Evolutionary conservation across 64 coral and sea anemone species (phyloP).

Genomic region (Acropora tenuis): DNA sequence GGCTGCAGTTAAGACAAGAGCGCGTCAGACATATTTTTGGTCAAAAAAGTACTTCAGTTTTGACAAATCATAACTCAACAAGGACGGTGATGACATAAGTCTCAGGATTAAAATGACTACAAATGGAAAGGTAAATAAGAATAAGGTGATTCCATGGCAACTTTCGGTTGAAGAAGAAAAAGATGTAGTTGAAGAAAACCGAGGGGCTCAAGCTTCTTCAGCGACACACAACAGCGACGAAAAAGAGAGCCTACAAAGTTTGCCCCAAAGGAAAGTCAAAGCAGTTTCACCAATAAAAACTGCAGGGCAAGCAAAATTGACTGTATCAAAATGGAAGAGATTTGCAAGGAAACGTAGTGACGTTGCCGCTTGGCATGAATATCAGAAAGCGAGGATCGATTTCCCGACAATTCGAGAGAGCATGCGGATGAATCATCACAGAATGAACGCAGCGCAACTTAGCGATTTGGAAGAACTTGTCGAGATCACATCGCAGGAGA

Average conservation of each 20-base stretch:
- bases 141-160: slow-evolving; percentile 79
- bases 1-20: not conserved
- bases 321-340: slow-evolving; percentile 57
- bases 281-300: slow-evolving; percentile 32
- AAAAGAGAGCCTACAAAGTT: slow-evolving; percentile 1
- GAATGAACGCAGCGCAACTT: slow-evolving; percentile 85
- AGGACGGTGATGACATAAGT: not conserved
- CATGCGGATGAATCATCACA: slow-evolving; percentile 52
- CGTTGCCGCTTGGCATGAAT: not conserved
- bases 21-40: not conserved
- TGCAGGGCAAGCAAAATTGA: slow-evolving; percentile 38
- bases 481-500: slow-evolving; percentile 49
- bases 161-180: slow-evolving; percentile 34
- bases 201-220: not conserved
- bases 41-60: not conserved
- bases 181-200: slow-evolving; percentile 34
- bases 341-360: slow-evolving; percentile 6
- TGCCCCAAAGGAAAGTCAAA: slow-evolving; percentile 1
- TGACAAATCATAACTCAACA: not conserved
- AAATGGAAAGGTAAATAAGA: slow-evolving; percentile 86
- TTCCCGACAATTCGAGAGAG: slow-evolving; percentile 30
- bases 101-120: slow-evolving; percentile 40
- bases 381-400: slow-evolving; percentile 34
- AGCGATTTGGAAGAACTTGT: slow-evolving; percentile 90
- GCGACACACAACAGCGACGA: not conserved